Base-by-base conservation (phyloP, 2,113 vertebrate species). In the Corythornis madagascariensis region DNA sequence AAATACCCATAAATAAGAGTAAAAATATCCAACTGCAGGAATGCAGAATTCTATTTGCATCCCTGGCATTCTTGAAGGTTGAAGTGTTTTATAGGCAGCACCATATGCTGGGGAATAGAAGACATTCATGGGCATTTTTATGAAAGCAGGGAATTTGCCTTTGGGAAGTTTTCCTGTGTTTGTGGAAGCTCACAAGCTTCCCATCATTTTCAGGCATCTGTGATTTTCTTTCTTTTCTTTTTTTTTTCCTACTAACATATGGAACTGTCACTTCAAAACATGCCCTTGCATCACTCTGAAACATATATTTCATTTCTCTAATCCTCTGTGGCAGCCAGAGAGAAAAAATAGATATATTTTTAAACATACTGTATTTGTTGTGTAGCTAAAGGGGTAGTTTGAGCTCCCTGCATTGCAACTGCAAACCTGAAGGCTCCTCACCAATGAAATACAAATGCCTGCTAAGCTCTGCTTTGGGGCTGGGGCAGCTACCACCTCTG, bases 241-340 rank as follows among this genome's bases (percentile, higher is more conserved):
- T 74, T 12, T 38, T 43, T 15, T 48, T 66, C 26, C 7, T 12
- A 11, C 38, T 52, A 85, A 74, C 72, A 73, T 83, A 86, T 70
- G 69, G 72, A 91, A 86, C 56, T 77, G 52, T 86, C 64, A 78
- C 73, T 92, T 90, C 61, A 94, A 92, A 93, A 81, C n/a, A 71
- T 48, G 20, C 43, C 35, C 66, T 72, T 83, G 26, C 26, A 83
- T 85, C 60, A 60, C 47, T 81, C 15, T 16, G 42, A 88, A 91
- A 86, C 45, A 6, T 47, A 57, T 78, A 81, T 88, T 93, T 95
- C 13, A 78, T 77, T 92, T 86, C 45, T 92, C 31, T 90, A 88
- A 95, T 94, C 50, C 83, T 76, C 40, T 50, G 7, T 60, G 55
- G 53, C 48, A 81, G 53, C 24, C 45, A 90, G 69, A 78, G 31